Evolutionary conservation across 1,140 invertebrate genomes (phyloP).

Genomic region (Drosophila nikananu): DNA sequence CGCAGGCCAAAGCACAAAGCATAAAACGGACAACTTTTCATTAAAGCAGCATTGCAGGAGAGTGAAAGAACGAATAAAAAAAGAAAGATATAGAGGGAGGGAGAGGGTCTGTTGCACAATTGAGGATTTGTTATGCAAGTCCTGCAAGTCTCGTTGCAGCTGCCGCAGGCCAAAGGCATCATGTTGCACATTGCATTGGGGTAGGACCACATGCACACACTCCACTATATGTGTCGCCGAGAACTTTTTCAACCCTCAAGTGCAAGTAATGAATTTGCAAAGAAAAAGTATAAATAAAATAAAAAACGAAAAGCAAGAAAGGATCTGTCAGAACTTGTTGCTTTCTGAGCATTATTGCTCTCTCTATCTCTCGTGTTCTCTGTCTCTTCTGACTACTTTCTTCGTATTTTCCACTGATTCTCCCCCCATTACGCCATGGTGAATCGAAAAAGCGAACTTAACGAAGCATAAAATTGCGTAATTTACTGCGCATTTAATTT

Average conservation of each 20-base stretch:
- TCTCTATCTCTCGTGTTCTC: neutral
- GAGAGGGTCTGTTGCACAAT: slow-evolving; percentile 71
- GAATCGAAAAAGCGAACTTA: slow-evolving; percentile 52
- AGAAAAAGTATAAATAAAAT: neutral
- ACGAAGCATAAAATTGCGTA: slow-evolving; percentile 82
- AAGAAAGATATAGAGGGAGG: neutral
- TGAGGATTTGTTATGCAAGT: slow-evolving; percentile 81
- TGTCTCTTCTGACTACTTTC: slow-evolving; percentile 33
- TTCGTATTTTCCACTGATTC: slow-evolving; percentile 27
- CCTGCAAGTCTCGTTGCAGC: slow-evolving; percentile 57
- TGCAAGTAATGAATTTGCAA: slow-evolving; percentile 39
- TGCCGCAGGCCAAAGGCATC: slow-evolving; percentile 66
- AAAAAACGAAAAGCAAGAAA: neutral
- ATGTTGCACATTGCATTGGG: slow-evolving; percentile 68
- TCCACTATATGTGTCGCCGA: slow-evolving; percentile 11
- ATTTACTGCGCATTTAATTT: slow-evolving; percentile 83
- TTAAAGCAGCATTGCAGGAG: slow-evolving; percentile 41
- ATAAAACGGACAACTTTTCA: slow-evolving; percentile 71
- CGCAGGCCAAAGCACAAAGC: slow-evolving; percentile 68
- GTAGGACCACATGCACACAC: slow-evolving; percentile 50
- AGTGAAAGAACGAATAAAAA: slow-evolving; percentile 15
- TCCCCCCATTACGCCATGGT: slow-evolving; percentile 14
- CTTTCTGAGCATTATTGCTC: slow-evolving; percentile 15
- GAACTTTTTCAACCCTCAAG: slow-evolving; percentile 53
- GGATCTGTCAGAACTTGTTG: slow-evolving; percentile 60